Evolutionary conservation across 2,797 vertebrate species (phyloP), one percentile per base, ranked within the genome.

Genomic region (Neostethus bicornis): DNA sequence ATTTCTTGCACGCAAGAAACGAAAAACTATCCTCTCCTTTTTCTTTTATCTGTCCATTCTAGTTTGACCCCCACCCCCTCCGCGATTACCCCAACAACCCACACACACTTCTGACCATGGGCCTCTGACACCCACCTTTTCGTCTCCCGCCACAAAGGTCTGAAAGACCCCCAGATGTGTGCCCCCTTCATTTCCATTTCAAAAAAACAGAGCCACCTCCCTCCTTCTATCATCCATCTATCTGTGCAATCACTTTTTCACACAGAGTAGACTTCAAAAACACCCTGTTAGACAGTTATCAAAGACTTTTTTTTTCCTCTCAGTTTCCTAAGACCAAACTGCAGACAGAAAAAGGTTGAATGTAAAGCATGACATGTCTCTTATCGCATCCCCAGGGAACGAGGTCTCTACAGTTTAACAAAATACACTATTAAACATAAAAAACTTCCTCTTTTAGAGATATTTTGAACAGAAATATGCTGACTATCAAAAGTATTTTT

Each of bases 111-210:
- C 56, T 83, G 70, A 86, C 80, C 70, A 65, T 82, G 85, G 86
- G 85, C 86, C 86, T 86, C 86, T 79, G 80, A 84, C 79, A 85
- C 81, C 79, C 80, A 80, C 79, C 62, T 68, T 66, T 76, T 77
- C 65, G 6, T 53, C 74, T 53, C 60, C 64, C 48, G 60, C 39
- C 49, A 83, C 80, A 86, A 83, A 85, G 71, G 81, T 87, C 80
- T 87, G 70, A 85, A 87, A 87, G 85, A 87, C 85, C 86, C 85
- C 86, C 86, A 89, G 85, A 88, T 89, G 87, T 89, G 87, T 80
- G 69, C 85, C 85, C 76, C 80, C 73, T 75, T 81, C 20, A 90
- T 90, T 90, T 88, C 79, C 86, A 90, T 89, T 90, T 87, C 58
- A 86, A 87, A 88, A 79, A 82, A 79, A 74, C n/a, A 56, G 52